Evolutionary conservation across 2,113 vertebrate species (phyloP).

Genomic region (Halichoerus grypus): DNA sequence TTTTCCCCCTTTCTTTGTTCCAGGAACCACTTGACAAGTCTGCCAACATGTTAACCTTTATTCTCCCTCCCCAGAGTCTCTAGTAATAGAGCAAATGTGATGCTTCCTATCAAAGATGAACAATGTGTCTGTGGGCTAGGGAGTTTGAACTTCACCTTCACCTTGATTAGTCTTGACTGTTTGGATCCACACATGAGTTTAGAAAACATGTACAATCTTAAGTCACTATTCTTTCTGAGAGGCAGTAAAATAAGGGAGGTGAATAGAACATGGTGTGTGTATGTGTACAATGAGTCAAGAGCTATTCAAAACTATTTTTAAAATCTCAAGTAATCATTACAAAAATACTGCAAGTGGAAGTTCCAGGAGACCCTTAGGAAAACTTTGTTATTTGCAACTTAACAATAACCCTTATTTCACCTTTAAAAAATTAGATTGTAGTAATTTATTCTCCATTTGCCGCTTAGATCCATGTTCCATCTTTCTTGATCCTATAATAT

Average conservation of each 20-base stretch:
- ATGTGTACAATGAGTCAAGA: background rate
- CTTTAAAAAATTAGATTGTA: background rate
- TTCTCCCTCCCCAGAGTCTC: conserved; percentile 25
- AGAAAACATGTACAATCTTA: background rate
- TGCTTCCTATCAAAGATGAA: conserved; percentile 39
- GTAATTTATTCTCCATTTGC: background rate
- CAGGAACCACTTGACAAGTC: conserved; percentile 46
- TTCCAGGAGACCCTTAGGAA: background rate
- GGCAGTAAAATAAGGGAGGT: background rate
- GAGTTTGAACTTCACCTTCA: background rate
- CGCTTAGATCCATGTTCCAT: background rate
- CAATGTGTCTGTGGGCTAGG: background rate
- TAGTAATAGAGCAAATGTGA: conserved; percentile 20
- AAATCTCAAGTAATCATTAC: background rate
- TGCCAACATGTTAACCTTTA: conserved; percentile 65
- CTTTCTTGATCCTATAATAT: background rate
- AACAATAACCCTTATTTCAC: background rate
- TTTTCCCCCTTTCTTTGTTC: background rate
- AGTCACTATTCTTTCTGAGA: background rate
- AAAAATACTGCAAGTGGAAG: background rate
- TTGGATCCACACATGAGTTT: background rate
- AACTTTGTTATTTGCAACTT: background rate
- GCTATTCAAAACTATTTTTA: background rate
- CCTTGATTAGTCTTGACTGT: conserved; percentile 40
- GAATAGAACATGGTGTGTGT: background rate